Evolutionary conservation across 2,888 invertebrate genomes (phyloP), one percentile per base, ranked within the genome.

Genomic region (Allacma fusca): DNA sequence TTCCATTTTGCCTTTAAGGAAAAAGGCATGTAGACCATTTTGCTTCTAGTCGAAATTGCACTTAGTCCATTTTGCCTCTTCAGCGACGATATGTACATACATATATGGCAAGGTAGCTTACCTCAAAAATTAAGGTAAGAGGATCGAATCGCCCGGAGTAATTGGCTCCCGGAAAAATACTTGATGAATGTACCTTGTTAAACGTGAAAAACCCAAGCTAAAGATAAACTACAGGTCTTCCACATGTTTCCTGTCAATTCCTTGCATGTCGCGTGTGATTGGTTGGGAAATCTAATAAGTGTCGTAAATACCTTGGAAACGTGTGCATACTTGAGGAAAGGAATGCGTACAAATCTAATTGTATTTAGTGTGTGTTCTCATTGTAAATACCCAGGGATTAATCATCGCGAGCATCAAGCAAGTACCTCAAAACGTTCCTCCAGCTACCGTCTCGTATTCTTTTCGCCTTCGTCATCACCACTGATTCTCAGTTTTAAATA

Each of bases 351-450:
- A 50, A 50, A 34, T 34, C 34, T 9, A n/a, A 34, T 34, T 34
- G 50, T 19, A n/a, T 2, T n/a, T 50, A n/a, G 2, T 24, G 71
- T 40, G 59, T 26, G 69, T 43, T 43, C 65, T 74, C 73, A 64
- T 74, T 64, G 73, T 74, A 74, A 74, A 74, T 74, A 74, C 73
- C 73, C 64, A 73, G 29, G 73, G 40, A 74, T 74, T 74, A 74
- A 74, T 74, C 73, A 74, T 72, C 72, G 21, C 13, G 21, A 44
- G 50, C 9, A 19, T 13, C 16, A 50, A 2, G n/a, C n/a, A 50
- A 50, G 50, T 50, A 50, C 50, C 50, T 50, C n/a, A 50, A 50
- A 50, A 50, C 50, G 50, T n/a, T 50, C 4, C 19, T 50, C n/a
- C 19, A 50, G 19, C 50, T n/a, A 2, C 7, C 16, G 19, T 12